Evolutionary conservation across 2,888 invertebrate species (phyloP), one percentile per base, ranked within the genome.

Genomic region (Caenorhabditis virilis): DNA sequence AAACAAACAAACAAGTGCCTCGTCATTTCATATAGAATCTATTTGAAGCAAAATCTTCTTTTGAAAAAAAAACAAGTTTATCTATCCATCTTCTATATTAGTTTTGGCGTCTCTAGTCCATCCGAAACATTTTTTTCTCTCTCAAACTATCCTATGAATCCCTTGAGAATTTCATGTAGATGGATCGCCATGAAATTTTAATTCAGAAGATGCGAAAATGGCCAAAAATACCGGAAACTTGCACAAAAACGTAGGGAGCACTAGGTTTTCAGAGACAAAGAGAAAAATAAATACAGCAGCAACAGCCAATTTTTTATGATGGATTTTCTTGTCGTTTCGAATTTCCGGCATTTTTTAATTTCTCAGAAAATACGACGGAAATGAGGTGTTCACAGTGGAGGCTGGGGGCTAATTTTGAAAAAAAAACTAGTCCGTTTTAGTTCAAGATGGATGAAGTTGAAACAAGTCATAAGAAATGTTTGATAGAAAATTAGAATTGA

Each of bases 21-120:
- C n/a, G n/a, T n/a, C n/a, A n/a, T n/a, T n/a, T n/a, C n/a, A n/a
- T n/a, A n/a, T n/a, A n/a, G n/a, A n/a, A n/a, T n/a, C n/a, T n/a
- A n/a, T n/a, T n/a, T n/a, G n/a, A n/a, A n/a, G n/a, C n/a, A n/a
- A n/a, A n/a, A n/a, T n/a, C n/a, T n/a, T n/a, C n/a, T n/a, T n/a
- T n/a, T n/a, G n/a, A n/a, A n/a, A n/a, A n/a, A 59, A 59, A 58
- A 60, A 60, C 60, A 60, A 60, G 60, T 60, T 60, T 60, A 54
- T 54, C 60, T 60, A 53, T 53, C 53, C 59, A 60, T 60, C 50
- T 45, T 60, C 54, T 49, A 60, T 60, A 60, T 60, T 60, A 60
- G 60, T 60, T 60, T 60, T 60, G 54, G 60, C 54, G 50, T 54
- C 54, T 54, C 33, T 15, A 18, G 2, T 46, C 46, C 30, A 20